These are phyloP conservation scores for Eupithecia dodoneata DNA, from an alignment of 2,888 invertebrate genomes.

Conservation along the genomic window DNA sequence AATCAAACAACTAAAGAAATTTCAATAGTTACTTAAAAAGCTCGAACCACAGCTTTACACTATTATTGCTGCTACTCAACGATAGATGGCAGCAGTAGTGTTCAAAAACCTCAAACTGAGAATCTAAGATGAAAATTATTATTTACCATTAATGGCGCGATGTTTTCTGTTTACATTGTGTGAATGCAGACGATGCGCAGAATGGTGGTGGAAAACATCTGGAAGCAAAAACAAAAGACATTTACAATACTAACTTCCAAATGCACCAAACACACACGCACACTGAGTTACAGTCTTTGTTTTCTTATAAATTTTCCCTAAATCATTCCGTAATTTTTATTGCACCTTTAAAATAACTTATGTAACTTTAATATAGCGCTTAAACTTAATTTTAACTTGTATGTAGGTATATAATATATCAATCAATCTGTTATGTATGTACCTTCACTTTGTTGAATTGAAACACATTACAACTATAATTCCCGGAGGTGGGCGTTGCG, in stretches of 20 bases:
- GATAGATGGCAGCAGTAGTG: not conserved
- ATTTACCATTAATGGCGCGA: conserved; percentile 67
- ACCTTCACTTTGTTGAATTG: no score
- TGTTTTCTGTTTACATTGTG: conserved; percentile 64
- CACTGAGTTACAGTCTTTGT: no score
- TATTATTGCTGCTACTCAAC: conserved; percentile 21
- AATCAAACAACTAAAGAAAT: not conserved
- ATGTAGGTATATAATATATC: no score
- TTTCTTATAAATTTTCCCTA: no score
- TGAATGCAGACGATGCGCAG: conserved; percentile 53
- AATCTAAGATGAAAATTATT: conserved; percentile 13
- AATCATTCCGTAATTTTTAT: no score
- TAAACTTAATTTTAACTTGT: no score
- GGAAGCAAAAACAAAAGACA: conserved; percentile 48
- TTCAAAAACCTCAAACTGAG: not conserved
- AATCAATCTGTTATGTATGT: no score
- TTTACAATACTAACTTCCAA: not conserved
- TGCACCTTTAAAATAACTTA: no score
- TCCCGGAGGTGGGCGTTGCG: no score
- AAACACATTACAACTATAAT: no score
- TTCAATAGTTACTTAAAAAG: not conserved
- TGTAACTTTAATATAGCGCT: no score
- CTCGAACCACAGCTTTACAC: not conserved
- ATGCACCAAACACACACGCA: no score
- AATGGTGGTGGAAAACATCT: conserved; percentile 61